phyloP scores from a whole-genome alignment of 2,113 vertebrate genomes.

The Lophius piscatorius region DNA sequence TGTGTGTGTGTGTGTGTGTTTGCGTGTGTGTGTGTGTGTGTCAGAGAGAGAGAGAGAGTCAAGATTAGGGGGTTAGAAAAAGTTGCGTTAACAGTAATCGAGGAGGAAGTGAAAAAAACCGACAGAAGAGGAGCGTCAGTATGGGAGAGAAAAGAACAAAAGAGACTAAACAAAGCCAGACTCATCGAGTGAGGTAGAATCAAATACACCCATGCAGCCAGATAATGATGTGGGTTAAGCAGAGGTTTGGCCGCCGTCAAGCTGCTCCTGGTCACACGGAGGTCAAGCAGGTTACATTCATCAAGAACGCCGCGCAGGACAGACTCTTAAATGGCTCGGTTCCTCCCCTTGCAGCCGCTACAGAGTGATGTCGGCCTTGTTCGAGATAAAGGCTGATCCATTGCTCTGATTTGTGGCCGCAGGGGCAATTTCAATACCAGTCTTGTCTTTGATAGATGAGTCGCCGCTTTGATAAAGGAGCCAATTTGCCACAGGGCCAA shows the following conservation, averaged over 20 bases:
- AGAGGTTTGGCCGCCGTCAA: constrained; percentile 53
- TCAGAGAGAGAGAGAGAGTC: not conserved
- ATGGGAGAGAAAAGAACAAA: not conserved
- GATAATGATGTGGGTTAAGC: constrained; percentile 51
- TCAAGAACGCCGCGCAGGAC: constrained; percentile 67
- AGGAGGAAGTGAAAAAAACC: constrained; percentile 20
- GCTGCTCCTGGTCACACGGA: constrained; percentile 66
- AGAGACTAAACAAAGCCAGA: constrained; percentile 5
- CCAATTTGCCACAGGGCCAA: constrained; percentile 79
- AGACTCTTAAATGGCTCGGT: constrained; percentile 61
- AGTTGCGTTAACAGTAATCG: not conserved
- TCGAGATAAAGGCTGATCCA: constrained; percentile 79
- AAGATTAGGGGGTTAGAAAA: constrained; percentile 34
- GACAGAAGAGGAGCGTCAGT: constrained; percentile 5
- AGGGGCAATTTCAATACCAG: constrained; percentile 83
- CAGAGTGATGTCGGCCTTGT: constrained; percentile 82
- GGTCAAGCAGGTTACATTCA: constrained; percentile 75
- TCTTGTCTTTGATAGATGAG: constrained; percentile 79
- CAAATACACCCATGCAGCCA: constrained; percentile 10
- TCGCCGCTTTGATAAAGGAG: constrained; percentile 79
- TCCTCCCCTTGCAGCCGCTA: constrained; percentile 70
- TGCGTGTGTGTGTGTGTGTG: not conserved
- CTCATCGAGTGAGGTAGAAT: constrained; percentile 8
- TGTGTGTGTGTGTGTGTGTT: too few species aligned
- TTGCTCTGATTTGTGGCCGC: constrained; percentile 81